Base-by-base conservation (phyloP, 2,113 vertebrate species). In the Brachypteracias leptosomus region DNA sequence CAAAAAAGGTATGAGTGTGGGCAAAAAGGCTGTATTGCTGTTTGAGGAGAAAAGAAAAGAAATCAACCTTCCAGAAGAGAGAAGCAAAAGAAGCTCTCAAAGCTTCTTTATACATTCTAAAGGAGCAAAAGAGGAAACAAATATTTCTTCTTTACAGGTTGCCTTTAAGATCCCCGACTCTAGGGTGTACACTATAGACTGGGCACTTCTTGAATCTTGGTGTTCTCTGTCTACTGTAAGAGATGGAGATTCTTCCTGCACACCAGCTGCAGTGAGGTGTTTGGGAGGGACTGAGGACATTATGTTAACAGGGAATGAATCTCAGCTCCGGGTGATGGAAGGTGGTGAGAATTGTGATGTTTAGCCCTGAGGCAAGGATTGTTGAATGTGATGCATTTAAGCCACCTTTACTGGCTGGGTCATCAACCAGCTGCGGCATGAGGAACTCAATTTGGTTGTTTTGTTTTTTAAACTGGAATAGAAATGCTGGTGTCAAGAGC, bases 131-230 rank as follows among this genome's bases (percentile, higher is more conserved):
- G 65, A 95, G 92, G 91, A 89, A 90, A 86, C 35, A 83, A 79
- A 73, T 29, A 66, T 89, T 92, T 62, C 40, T 65, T 75, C 80
- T 95, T 95, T 93, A 92, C 92, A 90, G 93, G 90, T 93, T 92
- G 85, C 90, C 88, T 94, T 98, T 97, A 97, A 97, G 97, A 93
- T 97, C 92, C 96, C 97, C 93, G 96, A 97, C 95, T 94, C 71
- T 67, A 94, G 90, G 94, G 89, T 72, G 63, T 87, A 93, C 70
- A 58, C 90, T 93, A 70, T 87, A 29, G 65, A 79, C 89, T 63
- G 91, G 92, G 91, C 88, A 83, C 89, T 91, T 93, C 51, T 93
- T 85, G 40, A 88, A 85, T 80, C 55, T 46, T 52, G 65, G 46
- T 67, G 62, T 94, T 94, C 96, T 74, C 52, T 84, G 74, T 93